Percentiles rank a stretch among this genome's conserved stretches.
These are phyloP conservation scores for Muscicapa comitata DNA, from an alignment of 2,797 vertebrate genomes.

Conservation along the genomic window DNA sequence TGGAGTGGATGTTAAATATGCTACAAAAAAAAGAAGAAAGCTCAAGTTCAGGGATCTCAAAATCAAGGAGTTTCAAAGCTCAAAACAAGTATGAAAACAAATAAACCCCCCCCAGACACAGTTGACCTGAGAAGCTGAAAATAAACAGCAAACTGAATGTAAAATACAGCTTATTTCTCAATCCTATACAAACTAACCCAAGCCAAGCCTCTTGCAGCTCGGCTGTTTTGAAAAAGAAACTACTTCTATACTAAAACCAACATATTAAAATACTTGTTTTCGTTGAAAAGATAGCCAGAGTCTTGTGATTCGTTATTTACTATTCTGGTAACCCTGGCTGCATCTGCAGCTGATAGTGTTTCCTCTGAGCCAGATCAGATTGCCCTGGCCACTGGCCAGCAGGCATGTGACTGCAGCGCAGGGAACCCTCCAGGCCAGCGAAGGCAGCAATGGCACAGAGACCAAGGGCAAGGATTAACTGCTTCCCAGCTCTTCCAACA, in stretches of 20 bases:
- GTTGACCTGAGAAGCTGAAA: not conserved
- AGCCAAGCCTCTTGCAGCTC: not conserved
- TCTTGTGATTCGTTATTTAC: constrained; percentile 85
- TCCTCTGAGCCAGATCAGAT: constrained; percentile 78
- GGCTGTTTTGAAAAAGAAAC: not conserved
- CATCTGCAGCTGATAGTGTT: constrained; percentile 82
- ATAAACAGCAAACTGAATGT: not conserved
- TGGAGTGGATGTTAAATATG: not conserved
- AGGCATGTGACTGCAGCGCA: constrained; percentile 85
- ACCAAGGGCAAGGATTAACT: constrained; percentile 62
- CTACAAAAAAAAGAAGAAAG: not conserved
- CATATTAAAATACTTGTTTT: constrained; percentile 81
- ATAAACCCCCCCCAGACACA: not conserved
- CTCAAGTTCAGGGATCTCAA: not conserved
- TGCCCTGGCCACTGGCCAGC: constrained; percentile 80
- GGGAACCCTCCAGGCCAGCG: constrained; percentile 72
- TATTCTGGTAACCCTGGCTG: constrained; percentile 87
- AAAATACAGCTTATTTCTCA: not conserved
- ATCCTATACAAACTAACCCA: not conserved
- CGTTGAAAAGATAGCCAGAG: constrained; percentile 64
- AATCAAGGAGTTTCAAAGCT: not conserved
- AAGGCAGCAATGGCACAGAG: constrained; percentile 54
- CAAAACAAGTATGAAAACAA: not conserved
- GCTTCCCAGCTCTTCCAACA: not conserved
- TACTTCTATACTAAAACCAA: constrained; percentile 47